Base-by-base conservation (phyloP, 37 sponge, comb jelly and placozoan genomes). In the Beroe ovata region DNA sequence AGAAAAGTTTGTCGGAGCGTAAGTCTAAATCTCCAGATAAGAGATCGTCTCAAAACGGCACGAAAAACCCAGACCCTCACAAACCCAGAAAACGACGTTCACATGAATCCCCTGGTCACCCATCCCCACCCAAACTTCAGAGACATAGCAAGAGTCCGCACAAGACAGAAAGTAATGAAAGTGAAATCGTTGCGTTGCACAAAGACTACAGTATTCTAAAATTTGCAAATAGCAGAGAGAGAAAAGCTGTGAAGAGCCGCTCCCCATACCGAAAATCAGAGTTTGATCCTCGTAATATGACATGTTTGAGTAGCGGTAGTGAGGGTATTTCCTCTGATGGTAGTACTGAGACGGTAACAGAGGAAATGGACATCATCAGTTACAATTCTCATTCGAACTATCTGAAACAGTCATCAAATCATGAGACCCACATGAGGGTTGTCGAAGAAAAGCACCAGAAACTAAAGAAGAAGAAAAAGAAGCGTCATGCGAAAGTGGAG, bases 181-280 rank as follows among this genome's bases (percentile, higher is more conserved):
- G 54, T 40, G 84, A 77, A 20, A 16, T 77, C 47, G 33, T 77
- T 77, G 84, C 84, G 0, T n/a, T 77, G 8, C 84, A 77, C 47
- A 77, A 77, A 42, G 84, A 77, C 84, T 77, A 77, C 54, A 42
- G 54, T 19, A 39, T 77, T 54, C 23, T 77, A 2, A 77, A 77
- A 25, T 77, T 77, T 42, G 84, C 25, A 20, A 77, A 77, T 42
- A 4, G 19, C 21, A 23, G 11, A 42, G 26, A 19, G 6, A 77
- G 25, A 20, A 33, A 77, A 35, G 41, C 19, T 1, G 25, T 1
- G 28, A 77, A 77, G 25, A 40, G 19, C 54, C n/a, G 38, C 21
- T 21, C n/a, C 4, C 25, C 20, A 18, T 2, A 30, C 18, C 47
- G 0, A 42, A 41, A 21, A n/a, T 77, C 84, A 42, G 84, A 77